These are phyloP conservation scores for Bothrops jararaca DNA, from an alignment of 2,113 vertebrate species.

Conservation along the genomic window DNA sequence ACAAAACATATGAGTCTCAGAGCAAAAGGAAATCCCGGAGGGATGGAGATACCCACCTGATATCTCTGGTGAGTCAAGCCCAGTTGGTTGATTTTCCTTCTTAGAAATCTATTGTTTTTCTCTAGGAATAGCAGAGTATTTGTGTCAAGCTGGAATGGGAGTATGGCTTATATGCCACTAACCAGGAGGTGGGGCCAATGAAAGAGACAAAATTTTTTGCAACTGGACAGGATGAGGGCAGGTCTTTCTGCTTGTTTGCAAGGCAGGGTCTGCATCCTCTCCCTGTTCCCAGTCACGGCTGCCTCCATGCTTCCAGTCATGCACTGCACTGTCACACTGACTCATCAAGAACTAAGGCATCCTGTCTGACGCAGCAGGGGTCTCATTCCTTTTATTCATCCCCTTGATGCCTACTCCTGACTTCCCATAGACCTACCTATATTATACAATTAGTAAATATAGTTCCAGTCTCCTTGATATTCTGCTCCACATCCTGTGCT, in stretches of 20 bases:
- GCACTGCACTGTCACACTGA: neutral
- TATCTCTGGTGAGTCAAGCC: neutral
- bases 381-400: neutral
- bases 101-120: neutral
- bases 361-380: neutral
- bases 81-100: neutral
- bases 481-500: neutral
- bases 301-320: neutral
- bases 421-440: neutral
- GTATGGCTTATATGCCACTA: slow-evolving; percentile 6
- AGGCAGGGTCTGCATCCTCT: neutral
- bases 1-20: neutral
- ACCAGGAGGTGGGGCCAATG: neutral
- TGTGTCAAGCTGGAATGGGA: neutral
- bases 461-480: neutral
- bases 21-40: neutral
- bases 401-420: neutral
- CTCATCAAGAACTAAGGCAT: slow-evolving; percentile 12
- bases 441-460: neutral
- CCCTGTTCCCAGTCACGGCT: neutral
- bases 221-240: slow-evolving; percentile 4
- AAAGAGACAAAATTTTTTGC: neutral
- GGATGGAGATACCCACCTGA: neutral
- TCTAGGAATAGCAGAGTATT: neutral
- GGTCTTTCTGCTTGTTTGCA: neutral